Base-by-base conservation (phyloP, 37 sponge, comb jelly and placozoan species). In the Crambe crambe region DNA sequence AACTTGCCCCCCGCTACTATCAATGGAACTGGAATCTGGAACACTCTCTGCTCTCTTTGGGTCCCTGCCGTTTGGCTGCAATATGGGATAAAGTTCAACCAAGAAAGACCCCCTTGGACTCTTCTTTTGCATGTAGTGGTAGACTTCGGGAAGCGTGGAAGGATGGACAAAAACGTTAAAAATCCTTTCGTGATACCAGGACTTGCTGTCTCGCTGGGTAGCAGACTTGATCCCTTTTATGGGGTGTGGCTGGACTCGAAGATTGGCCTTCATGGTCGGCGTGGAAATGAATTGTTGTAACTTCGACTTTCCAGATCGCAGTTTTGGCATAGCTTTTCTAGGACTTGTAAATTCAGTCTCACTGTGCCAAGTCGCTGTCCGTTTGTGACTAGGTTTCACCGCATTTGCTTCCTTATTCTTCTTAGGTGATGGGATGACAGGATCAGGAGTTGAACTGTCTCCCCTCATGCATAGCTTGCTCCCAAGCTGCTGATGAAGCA, bases 161-260 rank as follows among this genome's bases (percentile, higher is more conserved):
- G 92, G 92, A 67, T 92, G 92, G 8, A 92, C 85, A 30, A 69
- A 83, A 3, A 80, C 81, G 22, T 87, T 85, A 26, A 87, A 80
- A 3, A 42, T 29, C 1, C 42, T 54, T 27, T 65, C 74, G 9
- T 75, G 54, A 23, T 23, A n/a, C 78, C 85, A 87, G 20, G 70
- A 58, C 21, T 20, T 32, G 3, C 25, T 35, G 35, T 18, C 47
- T 2, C 1, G 22, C 5, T 43, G 36, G 27, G 8, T 21, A 1
- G 22, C n/a, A n/a, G 34, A 10, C 58, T 62, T 22, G 9, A 47
- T 15, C 36, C 63, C 70, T 0, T 3, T 2, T 32, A 60, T 42
- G 21, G 63, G 29, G 44, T 65, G 73, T 0, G 89, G 89, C 37
- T 92, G 92, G 22, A 92, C 89, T 20, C 92, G 73, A 2, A 92